Evolutionary conservation across 2,888 invertebrate species (phyloP), one percentile per base, ranked within the genome.

Genomic region (Taenaris catops): DNA sequence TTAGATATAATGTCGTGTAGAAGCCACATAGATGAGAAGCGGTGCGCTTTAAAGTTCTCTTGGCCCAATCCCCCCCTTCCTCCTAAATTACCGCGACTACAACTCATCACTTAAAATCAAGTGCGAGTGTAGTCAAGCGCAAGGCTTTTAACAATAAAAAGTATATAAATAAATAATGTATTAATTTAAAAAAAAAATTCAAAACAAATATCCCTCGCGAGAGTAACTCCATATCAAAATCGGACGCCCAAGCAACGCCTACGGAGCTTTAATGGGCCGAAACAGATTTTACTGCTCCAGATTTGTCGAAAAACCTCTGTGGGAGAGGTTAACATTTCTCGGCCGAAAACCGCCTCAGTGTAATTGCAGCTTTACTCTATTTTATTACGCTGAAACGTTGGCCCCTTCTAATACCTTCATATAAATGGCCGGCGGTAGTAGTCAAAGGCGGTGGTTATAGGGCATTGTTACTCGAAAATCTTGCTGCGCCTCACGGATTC

Each of bases 401-500:
- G 12, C 58, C 48, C 53, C 54, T 58, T 55, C 53, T 72, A 73
- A 72, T 73, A 58, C 71, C 58, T 61, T 59, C 63, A 60, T 68
- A 75, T 62, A 68, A 67, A 67, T 62, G 62, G 56, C 28, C 27
- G 45, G 41, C 39, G 44, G 51, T 53, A n/a, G n/a, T n/a, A n/a
- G 56, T 55, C 52, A 55, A 57, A 57, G 58, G 53, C 48, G 46
- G n/a, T n/a, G n/a, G 48, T 48, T 47, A 44, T 49, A 46, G 48
- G 53, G 57, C 58, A 66, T 76, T 76, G 79, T 79, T 70, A 66
- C 51, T 52, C 66, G 63, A 69, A 69, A 68, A 66, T 65, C 45
- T 45, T 35, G 34, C 27, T 19, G 17, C 27, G 34, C 34, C 37
- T 44, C 41, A 34, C 37, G 38, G 44, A 55, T 59, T 56, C 56